A percentile compares a stretch with the other conserved stretches of the same genome.
Evolutionary conservation across 1,140 invertebrate genomes (phyloP).

Genomic region (Saxidomus purpurata): DNA sequence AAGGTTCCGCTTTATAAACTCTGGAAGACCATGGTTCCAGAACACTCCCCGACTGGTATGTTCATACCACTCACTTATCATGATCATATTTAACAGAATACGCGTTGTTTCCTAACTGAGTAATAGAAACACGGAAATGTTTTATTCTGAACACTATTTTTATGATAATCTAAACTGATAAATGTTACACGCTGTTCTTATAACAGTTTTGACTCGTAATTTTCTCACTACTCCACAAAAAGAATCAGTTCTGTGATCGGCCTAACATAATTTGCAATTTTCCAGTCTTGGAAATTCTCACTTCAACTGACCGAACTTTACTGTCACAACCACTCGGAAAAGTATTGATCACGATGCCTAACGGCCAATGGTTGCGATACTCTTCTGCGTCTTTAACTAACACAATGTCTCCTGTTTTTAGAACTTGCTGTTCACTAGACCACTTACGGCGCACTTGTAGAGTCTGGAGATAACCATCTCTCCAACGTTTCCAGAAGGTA

Average conservation of each 20-base stretch:
- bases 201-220: too few relatives aligned
- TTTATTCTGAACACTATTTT: not conserved
- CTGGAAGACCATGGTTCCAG: too few relatives aligned
- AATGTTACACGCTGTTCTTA: not conserved
- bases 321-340: not conserved
- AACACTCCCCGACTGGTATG: not conserved
- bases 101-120: not conserved
- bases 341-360: not conserved
- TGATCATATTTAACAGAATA: not conserved
- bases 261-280: not conserved
- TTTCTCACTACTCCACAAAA: not conserved
- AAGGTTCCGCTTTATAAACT: too few relatives aligned
- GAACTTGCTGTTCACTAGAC: not conserved
- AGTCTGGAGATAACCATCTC: conserved; percentile 20
- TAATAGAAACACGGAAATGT: too few relatives aligned
- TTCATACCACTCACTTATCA: not conserved
- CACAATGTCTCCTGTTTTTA: not conserved
- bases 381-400: not conserved
- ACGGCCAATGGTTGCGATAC: not conserved
- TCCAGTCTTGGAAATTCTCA: not conserved
- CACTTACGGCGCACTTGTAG: too few relatives aligned
- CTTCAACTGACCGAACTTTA: not conserved
- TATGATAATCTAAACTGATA: not conserved
- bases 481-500: conserved; percentile 4
- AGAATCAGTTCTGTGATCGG: not conserved